Conservation (phyloP, 2,113 vertebrate species). For the Monopterus albus region DNA sequence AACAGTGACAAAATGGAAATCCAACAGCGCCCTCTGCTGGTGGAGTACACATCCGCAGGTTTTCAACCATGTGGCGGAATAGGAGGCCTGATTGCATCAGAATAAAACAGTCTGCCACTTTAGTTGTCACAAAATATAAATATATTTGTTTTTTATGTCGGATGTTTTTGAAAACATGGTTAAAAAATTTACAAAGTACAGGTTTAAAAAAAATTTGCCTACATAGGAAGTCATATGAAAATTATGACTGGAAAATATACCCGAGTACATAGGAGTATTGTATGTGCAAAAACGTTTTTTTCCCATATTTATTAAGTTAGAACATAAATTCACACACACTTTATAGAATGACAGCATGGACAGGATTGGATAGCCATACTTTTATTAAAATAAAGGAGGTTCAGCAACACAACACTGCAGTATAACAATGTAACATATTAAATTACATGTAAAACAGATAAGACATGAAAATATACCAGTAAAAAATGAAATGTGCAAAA, state of each 20-base stretch:
- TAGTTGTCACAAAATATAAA: neutral
- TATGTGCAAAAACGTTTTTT: too few species aligned
- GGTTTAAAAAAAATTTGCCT: neutral
- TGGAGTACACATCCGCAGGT: neutral
- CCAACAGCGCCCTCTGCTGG: slow-evolving; percentile 42
- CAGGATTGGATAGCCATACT: neutral
- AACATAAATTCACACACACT: too few species aligned
- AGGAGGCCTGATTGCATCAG: slow-evolving; percentile 9
- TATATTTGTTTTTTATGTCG: neutral
- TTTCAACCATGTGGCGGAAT: neutral
- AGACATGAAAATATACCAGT: neutral
- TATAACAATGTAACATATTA: neutral
- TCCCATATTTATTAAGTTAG: too few species aligned
- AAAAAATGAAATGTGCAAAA: neutral
- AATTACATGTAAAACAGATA: neutral
- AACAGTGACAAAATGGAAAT: neutral
- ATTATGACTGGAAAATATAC: neutral
- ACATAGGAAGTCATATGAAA: too few species aligned
- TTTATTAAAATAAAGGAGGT: slow-evolving; percentile 16
- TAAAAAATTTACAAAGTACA: neutral
- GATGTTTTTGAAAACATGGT: too few species aligned
- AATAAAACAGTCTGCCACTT: too few species aligned
- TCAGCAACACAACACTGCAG: neutral
- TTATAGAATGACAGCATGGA: too few species aligned
- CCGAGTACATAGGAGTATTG: too few species aligned